Percentiles rank a stretch among this genome's conserved stretches.
phyloP scores from a whole-genome alignment of 2,113 vertebrate genomes.

The Echinops telfairi region DNA sequence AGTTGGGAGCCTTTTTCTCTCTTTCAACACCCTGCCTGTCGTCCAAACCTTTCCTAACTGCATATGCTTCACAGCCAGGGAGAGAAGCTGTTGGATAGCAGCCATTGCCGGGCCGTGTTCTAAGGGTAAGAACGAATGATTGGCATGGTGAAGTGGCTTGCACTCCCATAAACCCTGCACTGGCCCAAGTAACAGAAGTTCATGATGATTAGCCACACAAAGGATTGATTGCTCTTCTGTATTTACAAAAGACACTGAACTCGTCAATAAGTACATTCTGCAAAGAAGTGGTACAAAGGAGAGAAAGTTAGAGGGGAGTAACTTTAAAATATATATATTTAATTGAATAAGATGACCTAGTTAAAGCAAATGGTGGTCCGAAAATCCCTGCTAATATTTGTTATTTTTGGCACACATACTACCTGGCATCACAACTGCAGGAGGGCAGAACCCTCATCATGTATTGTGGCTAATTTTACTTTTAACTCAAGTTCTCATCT shows the following conservation, averaged over 20 bases:
- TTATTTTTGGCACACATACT: background rate
- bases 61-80: conserved; percentile 40
- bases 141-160: conserved; percentile 14
- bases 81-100: conserved; percentile 24
- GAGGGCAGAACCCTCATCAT: background rate
- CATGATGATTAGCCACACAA: conserved; percentile 38
- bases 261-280: background rate
- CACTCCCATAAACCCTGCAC: background rate
- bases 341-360: background rate
- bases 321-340: background rate
- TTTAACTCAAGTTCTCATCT: conserved; percentile 17
- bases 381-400: background rate
- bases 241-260: background rate
- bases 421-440: background rate
- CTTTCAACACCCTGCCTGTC: conserved; percentile 65
- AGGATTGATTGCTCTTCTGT: background rate
- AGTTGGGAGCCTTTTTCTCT: conserved; percentile 60
- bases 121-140: conserved; percentile 51
- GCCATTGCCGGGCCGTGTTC: background rate
- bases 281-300: background rate
- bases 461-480: background rate
- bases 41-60: conserved; percentile 55
- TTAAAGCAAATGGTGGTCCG: background rate
- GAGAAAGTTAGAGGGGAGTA: background rate
- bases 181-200: conserved; percentile 1